Evolutionary conservation across 2,113 vertebrate genomes (phyloP).

Genomic region (Pachycephala philippinensis): DNA sequence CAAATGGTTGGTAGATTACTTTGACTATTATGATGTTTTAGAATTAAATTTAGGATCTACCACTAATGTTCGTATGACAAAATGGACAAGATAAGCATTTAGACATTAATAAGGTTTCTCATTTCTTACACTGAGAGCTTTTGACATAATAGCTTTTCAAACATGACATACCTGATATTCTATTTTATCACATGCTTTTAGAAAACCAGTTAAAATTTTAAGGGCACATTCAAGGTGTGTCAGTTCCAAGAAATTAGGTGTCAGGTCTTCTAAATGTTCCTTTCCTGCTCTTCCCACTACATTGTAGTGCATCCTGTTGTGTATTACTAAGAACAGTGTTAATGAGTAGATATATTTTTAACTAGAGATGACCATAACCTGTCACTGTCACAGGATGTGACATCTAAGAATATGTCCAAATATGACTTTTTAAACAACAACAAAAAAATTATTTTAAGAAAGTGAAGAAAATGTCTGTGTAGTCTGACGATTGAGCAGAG

Average conservation of each 20-base stretch:
- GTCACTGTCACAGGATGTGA: neutral
- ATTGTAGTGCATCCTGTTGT: neutral
- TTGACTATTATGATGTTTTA: slow-evolving; percentile 28
- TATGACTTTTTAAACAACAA: neutral
- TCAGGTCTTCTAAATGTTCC: neutral
- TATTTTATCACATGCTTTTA: neutral
- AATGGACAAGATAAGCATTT: neutral
- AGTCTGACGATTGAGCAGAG: neutral
- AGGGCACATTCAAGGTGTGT: neutral
- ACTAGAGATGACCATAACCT: neutral
- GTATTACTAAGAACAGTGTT: neutral
- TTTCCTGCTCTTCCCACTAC: neutral
- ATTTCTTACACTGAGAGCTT: neutral
- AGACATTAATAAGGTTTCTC: neutral
- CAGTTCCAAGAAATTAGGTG: neutral
- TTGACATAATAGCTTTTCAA: neutral
- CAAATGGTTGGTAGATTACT: slow-evolving; percentile 33
- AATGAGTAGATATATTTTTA: neutral
- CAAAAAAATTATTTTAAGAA: neutral
- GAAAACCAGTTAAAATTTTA: neutral
- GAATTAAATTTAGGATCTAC: neutral
- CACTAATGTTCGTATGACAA: neutral
- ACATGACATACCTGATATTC: neutral
- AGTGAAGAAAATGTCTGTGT: neutral
- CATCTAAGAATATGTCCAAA: neutral